phyloP scores from a whole-genome alignment of 2,113 vertebrate species.

The Oreochromis niloticus region DNA sequence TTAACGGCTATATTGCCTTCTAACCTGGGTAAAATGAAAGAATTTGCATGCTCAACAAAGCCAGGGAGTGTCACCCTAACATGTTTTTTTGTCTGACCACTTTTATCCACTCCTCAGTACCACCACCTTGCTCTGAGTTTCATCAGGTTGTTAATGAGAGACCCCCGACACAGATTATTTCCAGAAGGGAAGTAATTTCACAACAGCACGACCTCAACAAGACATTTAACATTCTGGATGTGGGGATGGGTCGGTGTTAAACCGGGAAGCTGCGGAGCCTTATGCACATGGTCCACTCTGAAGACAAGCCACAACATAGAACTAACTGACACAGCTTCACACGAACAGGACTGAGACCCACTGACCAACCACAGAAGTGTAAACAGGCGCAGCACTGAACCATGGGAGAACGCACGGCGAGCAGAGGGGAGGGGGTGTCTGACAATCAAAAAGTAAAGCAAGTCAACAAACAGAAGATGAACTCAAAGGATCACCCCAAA shows the following conservation, averaged over 20 bases:
- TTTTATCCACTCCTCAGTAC: neutral
- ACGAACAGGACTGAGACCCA: constrained; percentile 64
- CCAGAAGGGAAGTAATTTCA: neutral
- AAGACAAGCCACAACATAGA: constrained; percentile 64
- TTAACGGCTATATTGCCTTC: neutral
- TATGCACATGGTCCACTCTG: constrained; percentile 57
- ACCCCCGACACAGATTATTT: neutral
- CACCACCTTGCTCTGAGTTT: neutral
- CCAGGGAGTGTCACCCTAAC: neutral
- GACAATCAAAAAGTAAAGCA: constrained; percentile 54
- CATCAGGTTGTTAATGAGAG: neutral
- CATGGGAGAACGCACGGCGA: constrained; percentile 56
- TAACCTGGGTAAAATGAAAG: neutral
- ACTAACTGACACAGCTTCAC: constrained; percentile 66
- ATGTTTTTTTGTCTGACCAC: neutral
- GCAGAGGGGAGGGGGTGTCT: constrained; percentile 50
- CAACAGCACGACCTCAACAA: neutral
- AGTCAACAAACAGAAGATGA: constrained; percentile 50
- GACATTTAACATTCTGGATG: constrained; percentile 20
- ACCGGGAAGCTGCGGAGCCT: constrained; percentile 52
- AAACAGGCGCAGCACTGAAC: constrained; percentile 61
- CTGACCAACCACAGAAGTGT: constrained; percentile 64
- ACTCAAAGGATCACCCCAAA: constrained; percentile 50
- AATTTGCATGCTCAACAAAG: neutral
- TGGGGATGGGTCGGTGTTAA: constrained; percentile 33